Base-by-base conservation (phyloP, 2,113 vertebrate genomes). In the Lota lota region DNA sequence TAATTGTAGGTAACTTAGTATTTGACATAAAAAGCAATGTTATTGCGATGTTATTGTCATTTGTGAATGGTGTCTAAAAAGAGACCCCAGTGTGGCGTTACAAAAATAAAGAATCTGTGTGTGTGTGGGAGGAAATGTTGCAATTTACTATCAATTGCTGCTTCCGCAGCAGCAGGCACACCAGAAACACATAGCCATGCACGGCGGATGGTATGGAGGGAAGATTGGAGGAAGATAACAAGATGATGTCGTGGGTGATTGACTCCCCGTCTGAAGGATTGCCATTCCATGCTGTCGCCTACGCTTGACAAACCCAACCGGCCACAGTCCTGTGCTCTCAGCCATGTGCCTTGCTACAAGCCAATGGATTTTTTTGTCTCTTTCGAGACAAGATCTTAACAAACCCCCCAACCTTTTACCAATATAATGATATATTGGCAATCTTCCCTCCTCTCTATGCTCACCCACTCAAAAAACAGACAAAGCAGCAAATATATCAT, bases 401-500 rank as follows among this genome's bases (percentile, higher is more conserved):
- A 63, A 72, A 78, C 40, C 40, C 40, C 40, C 40, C 68, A 70
- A 54, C 76, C 61, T 79, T 79, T 79, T 60, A 63, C 77, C 61
- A 74, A 61, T 72, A 51, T 66, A 53, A 66, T 66, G 68, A 74
- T 76, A 70, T 71, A 77, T 68, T 76, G 70, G 58, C 66, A 69
- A 17, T 69, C 54, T 16, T 66, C 76, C 56, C 50, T 51, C 58
- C 53, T 70, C 72, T 33, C 58, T 54, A 18, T 61, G 56, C 71
- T 72, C 69, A 16, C 75, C 79, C 78, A 24, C 76, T 77, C 77
- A 68, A 69, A 79, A 83, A 70, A 60, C 67, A 73, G 82, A 76
- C 82, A 83, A 83, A 78, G 74, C 70, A 72, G 64, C 75, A 83
- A 75, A 85, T 81, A 74, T 66, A 80, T 84, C 86, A 86, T 90